Percentiles rank a stretch among this genome's conserved stretches.
These are phyloP conservation scores for Mus spretus DNA, from an alignment of 2,797 vertebrate species.

Conservation along the genomic window DNA sequence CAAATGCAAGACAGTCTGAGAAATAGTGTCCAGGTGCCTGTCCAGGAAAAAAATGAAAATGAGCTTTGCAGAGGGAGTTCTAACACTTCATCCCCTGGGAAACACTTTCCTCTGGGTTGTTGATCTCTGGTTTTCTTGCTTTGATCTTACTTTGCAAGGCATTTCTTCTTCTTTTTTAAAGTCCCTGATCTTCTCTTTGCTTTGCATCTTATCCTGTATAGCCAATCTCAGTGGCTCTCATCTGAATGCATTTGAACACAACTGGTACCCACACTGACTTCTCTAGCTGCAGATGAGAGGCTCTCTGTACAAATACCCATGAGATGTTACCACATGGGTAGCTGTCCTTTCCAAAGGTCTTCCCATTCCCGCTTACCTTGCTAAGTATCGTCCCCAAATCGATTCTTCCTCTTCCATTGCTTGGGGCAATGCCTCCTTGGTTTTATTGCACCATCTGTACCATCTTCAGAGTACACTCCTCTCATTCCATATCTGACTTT, in stretches of 20 bases:
- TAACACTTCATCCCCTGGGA: neutral
- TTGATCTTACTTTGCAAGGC: neutral
- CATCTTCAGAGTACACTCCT: neutral
- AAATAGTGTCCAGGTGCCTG: neutral
- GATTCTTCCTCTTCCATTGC: fast-evolving
- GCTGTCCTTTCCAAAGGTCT: too few species aligned
- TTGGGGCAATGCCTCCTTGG: neutral
- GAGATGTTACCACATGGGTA: neutral
- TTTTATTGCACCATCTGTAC: neutral
- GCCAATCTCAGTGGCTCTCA: neutral
- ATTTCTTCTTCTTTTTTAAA: neutral
- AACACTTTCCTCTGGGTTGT: neutral
- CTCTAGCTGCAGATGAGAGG: too few species aligned
- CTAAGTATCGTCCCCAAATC: neutral
- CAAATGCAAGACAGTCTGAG: neutral
- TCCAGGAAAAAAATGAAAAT: neutral
- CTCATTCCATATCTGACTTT: neutral
- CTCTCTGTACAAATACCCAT: fast-evolving
- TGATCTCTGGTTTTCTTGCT: neutral
- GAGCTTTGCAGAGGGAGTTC: too few species aligned
- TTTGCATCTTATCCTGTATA: neutral
- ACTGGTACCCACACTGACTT: neutral
- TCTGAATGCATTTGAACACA: neutral
- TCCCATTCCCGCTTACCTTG: neutral
- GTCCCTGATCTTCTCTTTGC: neutral